These are phyloP conservation scores for Pogonognathellus flavescens DNA, from an alignment of 1,140 invertebrate species.

Conservation along the genomic window DNA sequence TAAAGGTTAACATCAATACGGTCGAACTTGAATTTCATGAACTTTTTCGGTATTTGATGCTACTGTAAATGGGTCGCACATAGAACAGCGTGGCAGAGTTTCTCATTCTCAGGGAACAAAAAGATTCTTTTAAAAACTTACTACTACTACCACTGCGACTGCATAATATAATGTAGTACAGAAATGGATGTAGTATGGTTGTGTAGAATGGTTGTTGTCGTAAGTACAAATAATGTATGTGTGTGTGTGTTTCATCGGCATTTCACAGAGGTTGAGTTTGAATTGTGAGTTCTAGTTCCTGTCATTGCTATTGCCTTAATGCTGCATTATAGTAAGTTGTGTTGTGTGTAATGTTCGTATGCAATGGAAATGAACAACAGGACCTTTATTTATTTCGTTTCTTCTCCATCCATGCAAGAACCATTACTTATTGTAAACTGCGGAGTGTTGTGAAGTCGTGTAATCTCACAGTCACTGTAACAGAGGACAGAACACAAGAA, in stretches of 20 bases:
- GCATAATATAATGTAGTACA: background rate
- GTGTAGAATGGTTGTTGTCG: background rate
- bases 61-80: too few species aligned
- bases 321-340: background rate
- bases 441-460: background rate
- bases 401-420: constrained; percentile 7
- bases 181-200: constrained; percentile 24
- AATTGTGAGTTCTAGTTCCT: constrained; percentile 25
- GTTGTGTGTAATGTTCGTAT: background rate
- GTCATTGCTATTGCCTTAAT: constrained; percentile 34
- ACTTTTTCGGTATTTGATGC: background rate
- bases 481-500: constrained; percentile 16
- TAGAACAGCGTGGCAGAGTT: too few species aligned
- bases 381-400: constrained; percentile 14
- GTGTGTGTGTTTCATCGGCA: constrained; percentile 20
- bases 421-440: background rate
- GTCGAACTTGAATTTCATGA: background rate
- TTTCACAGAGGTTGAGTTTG: constrained; percentile 44
- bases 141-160: background rate
- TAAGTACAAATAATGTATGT: constrained; percentile 2
- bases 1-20: constrained; percentile 11
- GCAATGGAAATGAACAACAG: constrained; percentile 30
- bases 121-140: too few species aligned
- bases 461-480: constrained; percentile 21
- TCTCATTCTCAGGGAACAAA: too few species aligned